Evolutionary conservation across 2,797 vertebrate species (phyloP), one percentile per base, ranked within the genome.

Genomic region (Schizopygopsis malacanthus): DNA sequence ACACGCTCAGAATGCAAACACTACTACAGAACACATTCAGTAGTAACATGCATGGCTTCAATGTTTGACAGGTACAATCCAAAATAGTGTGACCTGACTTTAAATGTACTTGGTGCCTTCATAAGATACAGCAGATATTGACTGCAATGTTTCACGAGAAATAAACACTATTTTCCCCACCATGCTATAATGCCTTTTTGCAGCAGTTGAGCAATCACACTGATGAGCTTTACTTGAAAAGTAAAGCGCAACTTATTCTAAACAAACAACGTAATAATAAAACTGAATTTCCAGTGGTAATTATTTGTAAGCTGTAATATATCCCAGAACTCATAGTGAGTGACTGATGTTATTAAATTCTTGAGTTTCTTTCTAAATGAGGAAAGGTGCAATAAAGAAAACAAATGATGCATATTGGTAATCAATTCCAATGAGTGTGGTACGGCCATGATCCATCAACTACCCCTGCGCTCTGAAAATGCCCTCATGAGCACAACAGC

Each of bases 381-480:
- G 71, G 50, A 87, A 84, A 88, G 84, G 89, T 87, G 86, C 82
- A 89, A 89, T 90, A 90, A 90, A 89, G 84, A 72, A 90, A 90
- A 90, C 88, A 89, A 91, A 91, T 88, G 87, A 86, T 79, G 71
- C 87, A 59, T 82, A 88, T 86, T 89, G 89, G 89, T 91, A 90
- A 91, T 92, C 89, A 87, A 90, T 91, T 86, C 88, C 82, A 90
- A 88, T 87, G 88, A 89, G 87, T 78, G 84, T 20, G 67, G 73
- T 37, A 15, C 50, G 28, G 71, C 83, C 82, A 83, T 81, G 73
- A 90, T 90, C 80, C 85, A 88, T 91, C 89, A 87, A 82, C 43
- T 80, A 81, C 72, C 76, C 78, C 47, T 22, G 81, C 50, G 52
- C 73, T 73, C 39, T 37, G 52, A 88, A 87, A 87, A 88, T 76